phyloP scores from a whole-genome alignment of 2,113 vertebrate genomes.

The Lepidothrix coronata region DNA sequence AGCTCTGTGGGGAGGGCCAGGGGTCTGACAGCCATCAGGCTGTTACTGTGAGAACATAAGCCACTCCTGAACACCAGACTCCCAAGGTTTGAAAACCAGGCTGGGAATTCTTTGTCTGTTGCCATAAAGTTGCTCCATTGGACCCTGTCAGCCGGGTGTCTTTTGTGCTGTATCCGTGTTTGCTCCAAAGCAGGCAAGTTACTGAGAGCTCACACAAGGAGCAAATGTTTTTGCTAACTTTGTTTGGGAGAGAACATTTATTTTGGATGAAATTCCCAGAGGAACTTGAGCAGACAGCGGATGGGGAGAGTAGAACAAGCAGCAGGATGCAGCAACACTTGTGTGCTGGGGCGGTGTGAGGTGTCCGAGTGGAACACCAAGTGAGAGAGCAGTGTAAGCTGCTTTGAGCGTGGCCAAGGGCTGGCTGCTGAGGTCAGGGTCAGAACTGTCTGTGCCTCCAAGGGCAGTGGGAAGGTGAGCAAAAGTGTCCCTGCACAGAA shows the following conservation, averaged over 20 bases:
- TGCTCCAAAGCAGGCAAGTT: neutral
- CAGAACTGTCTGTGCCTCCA: neutral
- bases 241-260: neutral
- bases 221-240: neutral
- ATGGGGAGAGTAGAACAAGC: neutral
- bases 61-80: neutral
- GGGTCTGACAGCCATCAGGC: neutral
- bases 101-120: neutral
- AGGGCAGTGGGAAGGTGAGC: neutral
- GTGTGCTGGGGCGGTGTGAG: neutral
- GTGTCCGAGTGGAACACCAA: neutral
- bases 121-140: neutral
- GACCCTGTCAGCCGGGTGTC: neutral
- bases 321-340: neutral
- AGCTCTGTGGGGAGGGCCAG: neutral
- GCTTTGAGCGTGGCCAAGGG: neutral
- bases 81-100: neutral
- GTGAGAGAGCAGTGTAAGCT: neutral
- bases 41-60: neutral
- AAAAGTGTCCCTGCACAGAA: neutral
- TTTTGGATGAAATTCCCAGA: neutral
- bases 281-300: neutral
- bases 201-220: neutral
- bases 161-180: neutral
- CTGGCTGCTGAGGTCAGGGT: accelerated